Conservation (phyloP, 2,797 vertebrate genomes). For the Aplochiton taeniatus region DNA sequence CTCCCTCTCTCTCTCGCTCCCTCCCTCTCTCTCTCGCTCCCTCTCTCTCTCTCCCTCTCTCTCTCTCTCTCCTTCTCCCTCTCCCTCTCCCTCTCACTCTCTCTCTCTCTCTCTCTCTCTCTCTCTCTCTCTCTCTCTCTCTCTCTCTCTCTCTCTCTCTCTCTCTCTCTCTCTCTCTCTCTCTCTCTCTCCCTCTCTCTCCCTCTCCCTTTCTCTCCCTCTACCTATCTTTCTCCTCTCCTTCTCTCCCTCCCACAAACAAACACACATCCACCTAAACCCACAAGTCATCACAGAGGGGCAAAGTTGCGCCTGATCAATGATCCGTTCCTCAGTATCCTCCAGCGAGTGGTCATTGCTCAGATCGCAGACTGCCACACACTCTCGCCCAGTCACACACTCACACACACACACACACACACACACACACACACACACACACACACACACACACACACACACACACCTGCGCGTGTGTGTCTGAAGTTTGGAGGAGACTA, state of each 20-base stretch:
- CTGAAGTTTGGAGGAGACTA: too few species aligned
- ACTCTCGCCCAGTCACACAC: slow-evolving; percentile 13
- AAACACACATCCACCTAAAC: too few species aligned
- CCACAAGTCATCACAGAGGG: too few species aligned
- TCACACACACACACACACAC: not conserved
- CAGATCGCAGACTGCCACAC: not conserved
- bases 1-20: too few species aligned
- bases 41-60: not conserved
- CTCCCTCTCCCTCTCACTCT: too few species aligned
- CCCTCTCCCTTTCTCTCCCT: too few species aligned
- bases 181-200: too few species aligned
- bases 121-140: too few species aligned
- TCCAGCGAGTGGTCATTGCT: not conserved
- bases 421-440: slow-evolving; percentile 9
- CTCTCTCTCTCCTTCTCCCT: not conserved
- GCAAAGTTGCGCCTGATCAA: not conserved
- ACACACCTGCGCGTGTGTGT: too few species aligned
- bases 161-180: not conserved
- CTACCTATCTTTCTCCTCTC: too few species aligned
- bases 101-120: too few species aligned
- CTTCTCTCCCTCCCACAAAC: not conserved
- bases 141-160: not conserved
- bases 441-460: not conserved
- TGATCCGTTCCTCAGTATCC: not conserved
- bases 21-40: not conserved